These are phyloP conservation scores for Agelaius tricolor DNA, from an alignment of 2,113 vertebrate species.

Conservation along the genomic window DNA sequence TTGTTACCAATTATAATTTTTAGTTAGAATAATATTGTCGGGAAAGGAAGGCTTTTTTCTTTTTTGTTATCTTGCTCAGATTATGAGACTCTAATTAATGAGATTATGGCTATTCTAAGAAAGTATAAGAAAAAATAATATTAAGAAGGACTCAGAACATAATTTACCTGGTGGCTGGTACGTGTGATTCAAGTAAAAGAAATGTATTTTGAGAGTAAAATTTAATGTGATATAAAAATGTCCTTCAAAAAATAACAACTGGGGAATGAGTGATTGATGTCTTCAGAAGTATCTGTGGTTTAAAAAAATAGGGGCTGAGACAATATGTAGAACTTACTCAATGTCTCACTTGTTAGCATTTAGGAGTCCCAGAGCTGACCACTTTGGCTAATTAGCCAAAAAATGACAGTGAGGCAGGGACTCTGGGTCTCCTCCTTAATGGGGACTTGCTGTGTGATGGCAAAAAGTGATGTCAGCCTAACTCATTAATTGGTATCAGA, in stretches of 20 bases:
- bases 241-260: not conserved
- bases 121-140: conserved; percentile 34
- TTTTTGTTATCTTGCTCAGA: conserved; percentile 49
- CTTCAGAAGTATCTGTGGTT: not conserved
- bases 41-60: conserved; percentile 45
- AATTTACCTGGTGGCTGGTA: not conserved
- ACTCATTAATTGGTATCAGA: not conserved
- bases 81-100: conserved; percentile 55
- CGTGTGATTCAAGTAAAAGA: not conserved
- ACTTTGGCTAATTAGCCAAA: not conserved
- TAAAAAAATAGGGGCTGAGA: not conserved
- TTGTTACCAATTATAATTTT: conserved; percentile 38
- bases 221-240: not conserved
- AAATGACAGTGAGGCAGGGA: not conserved
- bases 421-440: not conserved
- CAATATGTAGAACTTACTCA: not conserved
- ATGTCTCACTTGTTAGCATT: not conserved
- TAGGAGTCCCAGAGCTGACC: not conserved
- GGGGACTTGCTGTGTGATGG: not conserved
- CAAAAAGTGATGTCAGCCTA: not conserved
- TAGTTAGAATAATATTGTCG: conserved; percentile 39
- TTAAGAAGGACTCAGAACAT: not conserved
- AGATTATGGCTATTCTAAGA: conserved; percentile 24
- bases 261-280: not conserved
- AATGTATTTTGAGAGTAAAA: not conserved